These are phyloP conservation scores for Cercopithecus hamlyni DNA, from an alignment of 2,797 vertebrate species.

Conservation along the genomic window DNA sequence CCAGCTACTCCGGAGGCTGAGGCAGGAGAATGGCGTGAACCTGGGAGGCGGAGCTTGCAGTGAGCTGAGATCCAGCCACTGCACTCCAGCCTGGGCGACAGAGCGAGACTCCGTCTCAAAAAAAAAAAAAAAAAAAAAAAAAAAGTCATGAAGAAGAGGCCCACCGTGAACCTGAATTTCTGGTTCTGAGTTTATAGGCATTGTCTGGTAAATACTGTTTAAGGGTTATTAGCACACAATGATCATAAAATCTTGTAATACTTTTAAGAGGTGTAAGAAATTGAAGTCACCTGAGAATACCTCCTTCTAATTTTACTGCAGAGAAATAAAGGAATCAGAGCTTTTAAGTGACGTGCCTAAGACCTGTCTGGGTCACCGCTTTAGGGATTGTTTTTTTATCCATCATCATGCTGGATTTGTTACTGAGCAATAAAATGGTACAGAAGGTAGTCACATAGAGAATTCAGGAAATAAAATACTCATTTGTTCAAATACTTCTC, in stretches of 20 bases:
- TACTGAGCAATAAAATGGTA: background rate
- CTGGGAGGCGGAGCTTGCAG: too few relatives aligned
- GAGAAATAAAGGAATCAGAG: background rate
- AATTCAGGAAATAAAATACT: conserved; percentile 14
- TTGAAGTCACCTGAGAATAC: background rate
- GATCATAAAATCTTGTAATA: background rate
- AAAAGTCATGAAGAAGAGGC: background rate
- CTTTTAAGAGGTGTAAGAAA: conserved; percentile 5
- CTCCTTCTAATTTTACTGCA: background rate
- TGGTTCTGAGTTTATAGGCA: conserved; percentile 4
- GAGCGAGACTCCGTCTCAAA: too few relatives aligned
- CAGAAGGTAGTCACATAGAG: background rate
- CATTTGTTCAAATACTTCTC: background rate
- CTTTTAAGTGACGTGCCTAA: background rate
- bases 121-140: background rate
- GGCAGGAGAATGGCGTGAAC: too few relatives aligned
- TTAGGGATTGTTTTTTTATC: background rate
- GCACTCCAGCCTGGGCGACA: too few relatives aligned
- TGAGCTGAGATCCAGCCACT: too few relatives aligned
- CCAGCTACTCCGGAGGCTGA: too few relatives aligned
- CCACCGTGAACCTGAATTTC: background rate
- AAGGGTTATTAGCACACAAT: background rate
- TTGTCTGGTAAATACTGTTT: background rate
- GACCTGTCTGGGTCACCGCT: background rate
- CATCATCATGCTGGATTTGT: background rate